A percentile compares a stretch with the other conserved stretches of the same genome.
phyloP scores from a whole-genome alignment of 2,113 vertebrate genomes.

The Sturnus vulgaris region DNA sequence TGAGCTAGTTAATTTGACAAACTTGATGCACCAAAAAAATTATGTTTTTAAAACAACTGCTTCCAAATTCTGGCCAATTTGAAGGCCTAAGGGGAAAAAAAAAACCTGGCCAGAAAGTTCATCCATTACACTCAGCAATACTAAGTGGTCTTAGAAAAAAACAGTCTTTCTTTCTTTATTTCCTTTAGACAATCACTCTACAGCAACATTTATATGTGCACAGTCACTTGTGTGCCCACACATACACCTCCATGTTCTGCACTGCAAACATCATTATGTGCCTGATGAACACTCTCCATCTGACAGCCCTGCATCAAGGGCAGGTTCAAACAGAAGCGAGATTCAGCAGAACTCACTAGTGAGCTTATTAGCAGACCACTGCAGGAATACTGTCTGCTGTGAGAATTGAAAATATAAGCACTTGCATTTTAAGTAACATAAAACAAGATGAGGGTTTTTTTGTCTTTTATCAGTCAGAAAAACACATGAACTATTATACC shows the following conservation, averaged over 20 bases:
- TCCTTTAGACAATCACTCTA: background rate
- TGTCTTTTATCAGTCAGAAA: conserved; percentile 49
- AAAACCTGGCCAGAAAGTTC: background rate
- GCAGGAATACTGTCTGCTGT: conserved; percentile 40
- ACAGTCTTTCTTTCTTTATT: background rate
- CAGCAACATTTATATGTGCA: background rate
- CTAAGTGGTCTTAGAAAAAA: background rate
- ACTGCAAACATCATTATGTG: conserved; percentile 47
- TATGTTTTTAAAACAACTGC: background rate
- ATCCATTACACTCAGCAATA: background rate
- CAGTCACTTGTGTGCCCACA: background rate
- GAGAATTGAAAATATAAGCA: conserved; percentile 59
- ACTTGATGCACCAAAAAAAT: background rate
- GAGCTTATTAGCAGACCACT: conserved; percentile 49
- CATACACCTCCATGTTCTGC: background rate
- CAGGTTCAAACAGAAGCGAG: conserved; percentile 39
- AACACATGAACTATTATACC: conserved; percentile 20
- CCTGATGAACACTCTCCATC: conserved; percentile 7
- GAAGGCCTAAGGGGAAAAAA: background rate
- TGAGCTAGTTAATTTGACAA: background rate
- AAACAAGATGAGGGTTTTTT: background rate
- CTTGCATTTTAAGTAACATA: conserved; percentile 62
- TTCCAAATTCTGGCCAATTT: background rate
- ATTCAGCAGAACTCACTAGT: conserved; percentile 54
- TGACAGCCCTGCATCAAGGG: conserved; percentile 39